phyloP scores from a whole-genome alignment of 64 coral and sea anemone genomes.

The Orbicella faveolata region DNA sequence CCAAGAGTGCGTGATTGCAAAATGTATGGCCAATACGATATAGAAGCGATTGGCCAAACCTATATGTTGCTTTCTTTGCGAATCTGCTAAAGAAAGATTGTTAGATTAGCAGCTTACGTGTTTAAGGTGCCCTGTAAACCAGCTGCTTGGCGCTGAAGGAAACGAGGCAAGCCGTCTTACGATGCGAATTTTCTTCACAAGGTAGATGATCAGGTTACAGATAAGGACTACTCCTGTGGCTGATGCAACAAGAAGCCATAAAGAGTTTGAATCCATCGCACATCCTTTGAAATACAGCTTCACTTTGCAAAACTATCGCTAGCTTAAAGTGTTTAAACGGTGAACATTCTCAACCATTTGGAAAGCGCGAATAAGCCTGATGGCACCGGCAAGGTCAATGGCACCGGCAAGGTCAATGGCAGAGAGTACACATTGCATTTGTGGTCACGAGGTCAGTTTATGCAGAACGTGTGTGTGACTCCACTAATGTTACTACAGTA shows the following conservation, averaged over 20 bases:
- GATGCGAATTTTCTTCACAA: background rate
- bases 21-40: background rate
- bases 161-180: background rate
- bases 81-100: background rate
- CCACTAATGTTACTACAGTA: too few relatives aligned
- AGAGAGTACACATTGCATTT: too few relatives aligned
- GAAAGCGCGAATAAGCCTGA: too few relatives aligned
- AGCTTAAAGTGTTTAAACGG: too few relatives aligned
- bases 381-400: too few relatives aligned
- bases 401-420: too few relatives aligned
- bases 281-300: background rate
- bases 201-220: background rate
- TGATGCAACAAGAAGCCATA: background rate
- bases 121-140: constrained; percentile 34
- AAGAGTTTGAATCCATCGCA: background rate
- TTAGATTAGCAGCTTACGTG: constrained; percentile 15
- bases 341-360: too few relatives aligned
- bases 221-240: background rate
- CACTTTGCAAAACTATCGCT: too few relatives aligned
- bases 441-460: too few relatives aligned
- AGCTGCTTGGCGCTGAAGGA: background rate
- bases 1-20: too few relatives aligned
- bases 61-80: background rate
- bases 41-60: too few relatives aligned
- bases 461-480: too few relatives aligned